A percentile compares a stretch with the other conserved stretches of the same genome.
phyloP scores from a whole-genome alignment of 2,888 invertebrate genomes.

The Euproctis similis region DNA sequence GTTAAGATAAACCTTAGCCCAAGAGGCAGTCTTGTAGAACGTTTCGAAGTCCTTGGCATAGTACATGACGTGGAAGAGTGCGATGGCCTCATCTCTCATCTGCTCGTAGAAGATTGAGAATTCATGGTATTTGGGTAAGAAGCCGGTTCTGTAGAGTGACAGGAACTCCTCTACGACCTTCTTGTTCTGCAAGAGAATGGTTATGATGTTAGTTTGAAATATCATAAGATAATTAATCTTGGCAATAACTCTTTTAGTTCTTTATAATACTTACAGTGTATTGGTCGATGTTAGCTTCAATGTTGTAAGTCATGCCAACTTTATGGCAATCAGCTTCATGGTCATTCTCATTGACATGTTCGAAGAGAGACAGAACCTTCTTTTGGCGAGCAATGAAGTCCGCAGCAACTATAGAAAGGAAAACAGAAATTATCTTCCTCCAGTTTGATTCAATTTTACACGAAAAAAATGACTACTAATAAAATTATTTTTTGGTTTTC shows the following conservation, averaged over 20 bases:
- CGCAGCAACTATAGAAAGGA: conserved; percentile 1
- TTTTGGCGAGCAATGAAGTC: conserved; percentile 34
- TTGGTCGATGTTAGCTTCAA: conserved; percentile 47
- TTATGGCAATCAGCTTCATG: conserved; percentile 44
- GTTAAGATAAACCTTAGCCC: conserved; percentile 76
- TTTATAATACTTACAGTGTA: conserved; percentile 42
- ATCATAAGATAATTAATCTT: too few relatives aligned
- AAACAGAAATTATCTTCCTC: too few relatives aligned
- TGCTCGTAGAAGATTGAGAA: conserved; percentile 68
- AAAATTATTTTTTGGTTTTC: too few relatives aligned
- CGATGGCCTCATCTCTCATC: conserved; percentile 63
- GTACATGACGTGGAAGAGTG: conserved; percentile 74
- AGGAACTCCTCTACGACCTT: conserved; percentile 61
- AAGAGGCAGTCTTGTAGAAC: conserved; percentile 76
- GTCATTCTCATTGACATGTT: conserved; percentile 52
- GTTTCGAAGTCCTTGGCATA: conserved; percentile 77
- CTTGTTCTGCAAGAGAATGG: conserved; percentile 45
- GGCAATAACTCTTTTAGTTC: neutral
- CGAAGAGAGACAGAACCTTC: conserved; percentile 57
- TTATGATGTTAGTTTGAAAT: neutral
- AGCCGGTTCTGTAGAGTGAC: conserved; percentile 49
- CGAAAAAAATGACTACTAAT: too few relatives aligned
- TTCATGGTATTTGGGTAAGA: conserved; percentile 60
- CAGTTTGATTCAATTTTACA: too few relatives aligned
- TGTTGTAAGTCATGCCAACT: conserved; percentile 43